phyloP scores from a whole-genome alignment of 1,140 invertebrate species.

The Procambarus virginalis region DNA sequence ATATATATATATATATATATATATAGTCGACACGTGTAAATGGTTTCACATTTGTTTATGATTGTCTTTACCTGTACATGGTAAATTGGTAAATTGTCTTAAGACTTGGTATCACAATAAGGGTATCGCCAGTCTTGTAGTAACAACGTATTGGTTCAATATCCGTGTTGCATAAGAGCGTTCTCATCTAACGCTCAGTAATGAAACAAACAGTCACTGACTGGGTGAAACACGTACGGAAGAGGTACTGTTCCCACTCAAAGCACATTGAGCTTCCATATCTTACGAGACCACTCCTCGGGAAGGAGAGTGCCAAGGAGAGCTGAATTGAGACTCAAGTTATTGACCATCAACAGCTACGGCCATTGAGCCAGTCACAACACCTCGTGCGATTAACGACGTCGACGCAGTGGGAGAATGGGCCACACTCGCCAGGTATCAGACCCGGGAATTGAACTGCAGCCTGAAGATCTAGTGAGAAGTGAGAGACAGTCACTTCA shows the following conservation, averaged over 20 bases:
- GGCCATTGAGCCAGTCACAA: conserved; percentile 3
- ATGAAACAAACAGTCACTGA: too few species aligned
- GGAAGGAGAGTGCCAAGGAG: not conserved
- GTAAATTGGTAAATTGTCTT: too few species aligned
- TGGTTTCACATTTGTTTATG: too few species aligned
- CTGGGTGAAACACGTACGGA: too few species aligned
- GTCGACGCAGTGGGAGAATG: not conserved
- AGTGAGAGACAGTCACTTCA: not conserved
- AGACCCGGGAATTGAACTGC: not conserved
- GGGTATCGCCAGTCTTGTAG: too few species aligned
- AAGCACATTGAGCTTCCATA: too few species aligned
- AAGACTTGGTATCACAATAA: too few species aligned
- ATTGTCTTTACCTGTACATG: too few species aligned
- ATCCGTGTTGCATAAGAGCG: too few species aligned
- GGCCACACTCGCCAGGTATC: not conserved
- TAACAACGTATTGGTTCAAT: too few species aligned
- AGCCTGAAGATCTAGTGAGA: not conserved
- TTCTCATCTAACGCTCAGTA: too few species aligned
- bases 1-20: conserved; percentile 8
- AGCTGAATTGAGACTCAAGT: not conserved
- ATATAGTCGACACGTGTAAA: not conserved
- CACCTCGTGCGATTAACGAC: not conserved
- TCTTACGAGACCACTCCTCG: not conserved
- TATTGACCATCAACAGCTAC: conserved; percentile 9
- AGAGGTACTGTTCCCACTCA: too few species aligned